Percentiles rank a stretch among this genome's conserved stretches.
Evolutionary conservation across 1,140 invertebrate species (phyloP).

Genomic region (Stegodyphus mimosarum): DNA sequence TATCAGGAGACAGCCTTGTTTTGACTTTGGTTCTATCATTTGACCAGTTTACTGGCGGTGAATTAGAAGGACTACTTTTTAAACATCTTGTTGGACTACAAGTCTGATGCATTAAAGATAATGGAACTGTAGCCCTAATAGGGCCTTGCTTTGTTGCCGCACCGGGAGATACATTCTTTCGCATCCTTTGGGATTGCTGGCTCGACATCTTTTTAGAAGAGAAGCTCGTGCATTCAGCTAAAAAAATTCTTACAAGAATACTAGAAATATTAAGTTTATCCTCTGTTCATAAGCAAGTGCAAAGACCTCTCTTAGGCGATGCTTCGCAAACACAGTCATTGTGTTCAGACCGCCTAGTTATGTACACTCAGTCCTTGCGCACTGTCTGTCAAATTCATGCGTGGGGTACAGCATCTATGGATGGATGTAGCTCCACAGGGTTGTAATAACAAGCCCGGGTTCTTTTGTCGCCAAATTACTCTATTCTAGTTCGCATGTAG

Average conservation of each 20-base stretch:
- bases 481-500: neutral
- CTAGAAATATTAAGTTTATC: slow-evolving; percentile 21
- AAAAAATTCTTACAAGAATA: slow-evolving; percentile 18
- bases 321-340: slow-evolving; percentile 39
- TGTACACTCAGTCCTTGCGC: neutral
- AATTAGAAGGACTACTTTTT: slow-evolving; percentile 51
- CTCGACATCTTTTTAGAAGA: slow-evolving; percentile 38
- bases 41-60: slow-evolving; percentile 49
- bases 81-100: slow-evolving; percentile 59
- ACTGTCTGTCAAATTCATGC: slow-evolving; percentile 45
- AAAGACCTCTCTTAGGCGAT: slow-evolving; percentile 24
- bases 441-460: neutral
- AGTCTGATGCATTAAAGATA: slow-evolving; percentile 61
- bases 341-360: neutral
- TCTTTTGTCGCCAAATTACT: neutral
- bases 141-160: slow-evolving; percentile 59
- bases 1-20: slow-evolving; percentile 57
- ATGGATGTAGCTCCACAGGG: slow-evolving; percentile 44
- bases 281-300: neutral
- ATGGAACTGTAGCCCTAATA: slow-evolving; percentile 62
- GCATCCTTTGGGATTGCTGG: slow-evolving; percentile 61
- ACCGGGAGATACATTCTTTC: slow-evolving; percentile 62
- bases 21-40: slow-evolving; percentile 56
- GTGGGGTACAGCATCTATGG: slow-evolving; percentile 39
- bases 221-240: slow-evolving; percentile 30